Conservation (phyloP, 23 tunicate species). For the Botrylloides violaceus region DNA sequence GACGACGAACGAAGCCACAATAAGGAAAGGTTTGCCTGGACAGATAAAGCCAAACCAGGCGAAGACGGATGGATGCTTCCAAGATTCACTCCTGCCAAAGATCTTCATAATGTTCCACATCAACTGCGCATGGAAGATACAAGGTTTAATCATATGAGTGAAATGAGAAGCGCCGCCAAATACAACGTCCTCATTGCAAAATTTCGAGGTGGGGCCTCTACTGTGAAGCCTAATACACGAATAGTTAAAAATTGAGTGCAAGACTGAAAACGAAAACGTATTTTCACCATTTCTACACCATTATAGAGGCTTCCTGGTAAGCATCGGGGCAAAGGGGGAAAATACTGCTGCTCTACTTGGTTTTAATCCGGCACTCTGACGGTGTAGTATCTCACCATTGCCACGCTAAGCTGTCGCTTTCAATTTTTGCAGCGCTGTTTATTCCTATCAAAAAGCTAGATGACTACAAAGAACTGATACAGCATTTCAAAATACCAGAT, state of each 20-base stretch:
- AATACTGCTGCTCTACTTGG: no score
- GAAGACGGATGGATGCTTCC: slow-evolving; percentile 51
- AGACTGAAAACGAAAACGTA: no score
- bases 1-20: slow-evolving; percentile 24
- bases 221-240: no score
- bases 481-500: slow-evolving; percentile 3
- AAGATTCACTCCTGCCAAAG: slow-evolving; percentile 32
- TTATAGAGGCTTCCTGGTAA: no score
- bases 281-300: no score
- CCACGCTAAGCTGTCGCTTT: no score
- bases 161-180: slow-evolving; percentile 29
- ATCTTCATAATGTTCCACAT: slow-evolving; percentile 30
- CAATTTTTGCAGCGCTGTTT: slow-evolving; percentile 14
- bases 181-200: slow-evolving; percentile 21
- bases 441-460: slow-evolving; percentile 22
- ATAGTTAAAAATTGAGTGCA: no score
- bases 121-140: slow-evolving; percentile 28
- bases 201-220: neutral
- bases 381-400: no score
- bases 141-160: slow-evolving; percentile 23
- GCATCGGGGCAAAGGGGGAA: no score
- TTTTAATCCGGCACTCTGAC: no score
- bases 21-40: slow-evolving; percentile 42
- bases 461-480: slow-evolving; percentile 27
- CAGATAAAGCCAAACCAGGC: slow-evolving; percentile 24